Conservation (phyloP, 1,140 invertebrate species). For the Kradibia gibbosae region DNA sequence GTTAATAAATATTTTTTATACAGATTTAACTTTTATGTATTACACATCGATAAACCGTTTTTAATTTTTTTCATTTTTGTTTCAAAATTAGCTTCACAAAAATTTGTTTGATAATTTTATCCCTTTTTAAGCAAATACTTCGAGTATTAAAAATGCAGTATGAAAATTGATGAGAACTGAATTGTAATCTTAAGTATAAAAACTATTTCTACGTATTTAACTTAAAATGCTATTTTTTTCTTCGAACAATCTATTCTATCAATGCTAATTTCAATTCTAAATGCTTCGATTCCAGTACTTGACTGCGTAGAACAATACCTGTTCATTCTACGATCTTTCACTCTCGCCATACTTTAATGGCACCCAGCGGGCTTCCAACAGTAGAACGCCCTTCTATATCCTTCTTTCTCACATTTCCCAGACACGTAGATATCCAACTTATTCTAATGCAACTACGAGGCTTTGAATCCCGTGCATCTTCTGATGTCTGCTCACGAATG, state of each 20-base stretch:
- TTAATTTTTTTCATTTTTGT: too few relatives aligned
- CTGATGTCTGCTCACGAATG: not conserved
- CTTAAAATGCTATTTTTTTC: not conserved
- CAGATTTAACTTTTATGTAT: too few relatives aligned
- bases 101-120: too few relatives aligned
- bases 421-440: constrained; percentile 8
- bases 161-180: too few relatives aligned
- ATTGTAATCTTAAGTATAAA: too few relatives aligned
- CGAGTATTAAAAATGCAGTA: too few relatives aligned
- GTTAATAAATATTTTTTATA: too few relatives aligned
- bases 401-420: constrained; percentile 11
- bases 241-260: not conserved
- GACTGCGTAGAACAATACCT: not conserved
- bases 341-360: not conserved
- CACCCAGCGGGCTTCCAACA: not conserved
- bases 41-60: too few relatives aligned
- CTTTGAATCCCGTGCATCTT: not conserved
- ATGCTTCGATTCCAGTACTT: not conserved
- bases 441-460: constrained; percentile 9
- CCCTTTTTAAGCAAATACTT: too few relatives aligned
- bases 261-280: not conserved
- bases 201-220: not conserved
- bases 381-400: constrained; percentile 4
- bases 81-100: too few relatives aligned
- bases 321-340: not conserved